A percentile compares a stretch with the other conserved stretches of the same genome.
phyloP scores from a whole-genome alignment of 2,113 vertebrate genomes.

The Thamnaconus septentrionalis region DNA sequence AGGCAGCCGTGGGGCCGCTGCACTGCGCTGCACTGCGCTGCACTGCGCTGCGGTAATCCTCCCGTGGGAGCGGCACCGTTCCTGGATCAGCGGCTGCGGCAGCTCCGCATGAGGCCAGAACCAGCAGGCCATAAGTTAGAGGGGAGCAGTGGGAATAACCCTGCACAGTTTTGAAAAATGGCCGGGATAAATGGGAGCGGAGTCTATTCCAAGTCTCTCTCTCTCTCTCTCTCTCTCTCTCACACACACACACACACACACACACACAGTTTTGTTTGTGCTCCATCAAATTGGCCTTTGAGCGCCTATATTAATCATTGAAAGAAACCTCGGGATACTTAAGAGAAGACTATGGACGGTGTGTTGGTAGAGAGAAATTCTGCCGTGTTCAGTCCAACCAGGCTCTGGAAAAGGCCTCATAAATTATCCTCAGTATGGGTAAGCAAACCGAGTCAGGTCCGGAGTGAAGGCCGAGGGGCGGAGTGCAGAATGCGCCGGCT shows the following conservation, averaged over 20 bases:
- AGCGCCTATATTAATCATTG: conserved; percentile 51
- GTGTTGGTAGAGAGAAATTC: neutral
- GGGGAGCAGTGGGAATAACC: conserved; percentile 55
- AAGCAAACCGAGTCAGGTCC: conserved; percentile 12
- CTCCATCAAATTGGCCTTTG: conserved; percentile 55
- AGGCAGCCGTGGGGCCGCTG: conserved; percentile 8
- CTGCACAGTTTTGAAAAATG: conserved; percentile 65
- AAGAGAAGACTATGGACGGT: conserved; percentile 34
- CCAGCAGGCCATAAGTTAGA: conserved; percentile 54
- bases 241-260: conserved; percentile 26
- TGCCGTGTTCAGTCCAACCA: conserved; percentile 15
- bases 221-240: conserved; percentile 1
- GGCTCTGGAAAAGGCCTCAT: conserved; percentile 21
- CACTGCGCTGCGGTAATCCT: conserved; percentile 38
- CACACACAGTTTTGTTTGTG: conserved; percentile 39
- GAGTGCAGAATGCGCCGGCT: neutral
- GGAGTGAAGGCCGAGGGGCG: conserved; percentile 15
- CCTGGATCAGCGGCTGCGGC: conserved; percentile 36
- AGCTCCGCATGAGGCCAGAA: conserved; percentile 30
- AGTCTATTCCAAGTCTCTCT: conserved; percentile 30
- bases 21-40: neutral
- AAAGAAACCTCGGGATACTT: conserved; percentile 19
- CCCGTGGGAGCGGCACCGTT: conserved; percentile 20
- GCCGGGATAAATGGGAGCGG: conserved; percentile 54
- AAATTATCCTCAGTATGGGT: conserved; percentile 30